Conservation (phyloP, 2,888 invertebrate genomes). For the Dinocampus coccinellae region DNA sequence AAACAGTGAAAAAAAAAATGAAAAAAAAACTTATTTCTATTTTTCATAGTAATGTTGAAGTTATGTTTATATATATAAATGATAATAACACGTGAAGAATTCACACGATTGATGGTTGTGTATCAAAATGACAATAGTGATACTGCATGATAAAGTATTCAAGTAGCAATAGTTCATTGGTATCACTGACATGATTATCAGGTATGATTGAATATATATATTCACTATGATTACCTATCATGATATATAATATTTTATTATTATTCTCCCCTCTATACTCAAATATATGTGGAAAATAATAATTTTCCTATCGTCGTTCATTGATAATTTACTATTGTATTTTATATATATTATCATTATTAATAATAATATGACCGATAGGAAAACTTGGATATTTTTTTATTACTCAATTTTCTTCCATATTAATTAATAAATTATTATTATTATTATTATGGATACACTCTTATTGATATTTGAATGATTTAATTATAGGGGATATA, state of each 20-base stretch:
- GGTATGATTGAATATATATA: background rate
- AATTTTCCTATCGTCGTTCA: too few relatives aligned
- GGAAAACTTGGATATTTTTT: background rate
- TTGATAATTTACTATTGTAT: background rate
- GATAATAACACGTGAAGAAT: background rate
- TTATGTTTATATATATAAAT: background rate
- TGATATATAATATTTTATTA: background rate
- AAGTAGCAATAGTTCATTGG: background rate
- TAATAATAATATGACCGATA: background rate
- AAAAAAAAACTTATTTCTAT: too few relatives aligned
- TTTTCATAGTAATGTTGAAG: background rate
- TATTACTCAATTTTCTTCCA: background rate
- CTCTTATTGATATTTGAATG: too few relatives aligned
- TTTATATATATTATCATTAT: background rate
- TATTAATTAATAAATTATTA: too few relatives aligned
- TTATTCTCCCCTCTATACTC: background rate
- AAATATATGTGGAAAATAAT: too few relatives aligned
- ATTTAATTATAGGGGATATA: too few relatives aligned
- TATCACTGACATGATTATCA: background rate
- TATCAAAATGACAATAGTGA: background rate
- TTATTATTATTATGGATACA: too few relatives aligned
- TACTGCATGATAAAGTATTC: background rate
- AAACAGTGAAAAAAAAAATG: too few relatives aligned
- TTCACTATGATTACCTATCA: background rate
- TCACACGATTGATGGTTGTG: background rate